phyloP scores from a whole-genome alignment of 2,113 vertebrate species.

The Lipotes vexillifer region DNA sequence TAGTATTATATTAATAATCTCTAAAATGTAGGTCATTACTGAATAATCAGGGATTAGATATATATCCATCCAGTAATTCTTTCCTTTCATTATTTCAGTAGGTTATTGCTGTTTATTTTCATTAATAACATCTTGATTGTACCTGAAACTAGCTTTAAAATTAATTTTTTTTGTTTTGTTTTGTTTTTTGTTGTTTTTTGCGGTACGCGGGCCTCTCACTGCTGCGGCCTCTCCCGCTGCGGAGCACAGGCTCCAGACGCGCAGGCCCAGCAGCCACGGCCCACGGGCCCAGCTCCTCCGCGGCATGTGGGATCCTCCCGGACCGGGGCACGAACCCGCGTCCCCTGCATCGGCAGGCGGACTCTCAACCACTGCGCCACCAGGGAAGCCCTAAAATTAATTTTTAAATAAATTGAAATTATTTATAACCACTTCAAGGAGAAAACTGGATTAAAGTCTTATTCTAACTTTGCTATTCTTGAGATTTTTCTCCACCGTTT shows the following conservation, averaged over 20 bases:
- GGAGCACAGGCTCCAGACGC: too few species aligned
- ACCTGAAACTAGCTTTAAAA: neutral
- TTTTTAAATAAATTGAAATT: neutral
- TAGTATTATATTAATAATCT: neutral
- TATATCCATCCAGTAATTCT: neutral
- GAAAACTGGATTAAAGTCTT: neutral
- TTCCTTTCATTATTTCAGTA: slow-evolving; percentile 4
- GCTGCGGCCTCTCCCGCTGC: too few species aligned
- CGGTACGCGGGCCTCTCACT: too few species aligned
- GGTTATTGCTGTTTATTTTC: neutral
- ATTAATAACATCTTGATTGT: neutral
- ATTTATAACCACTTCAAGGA: neutral
- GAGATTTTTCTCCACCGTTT: neutral
- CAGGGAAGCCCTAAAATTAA: too few species aligned
- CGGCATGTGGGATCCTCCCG: too few species aligned
- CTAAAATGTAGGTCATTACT: neutral
- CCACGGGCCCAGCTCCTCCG: too few species aligned
- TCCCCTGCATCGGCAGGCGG: too few species aligned
- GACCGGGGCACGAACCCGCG: too few species aligned
- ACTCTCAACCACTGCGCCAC: too few species aligned
- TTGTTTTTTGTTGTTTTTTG: too few species aligned
- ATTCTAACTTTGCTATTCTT: neutral
- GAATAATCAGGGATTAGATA: neutral
- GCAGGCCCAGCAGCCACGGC: too few species aligned
- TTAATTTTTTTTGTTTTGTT: too few species aligned